phyloP scores from a whole-genome alignment of 2,113 vertebrate genomes.

The Perca fluviatilis region DNA sequence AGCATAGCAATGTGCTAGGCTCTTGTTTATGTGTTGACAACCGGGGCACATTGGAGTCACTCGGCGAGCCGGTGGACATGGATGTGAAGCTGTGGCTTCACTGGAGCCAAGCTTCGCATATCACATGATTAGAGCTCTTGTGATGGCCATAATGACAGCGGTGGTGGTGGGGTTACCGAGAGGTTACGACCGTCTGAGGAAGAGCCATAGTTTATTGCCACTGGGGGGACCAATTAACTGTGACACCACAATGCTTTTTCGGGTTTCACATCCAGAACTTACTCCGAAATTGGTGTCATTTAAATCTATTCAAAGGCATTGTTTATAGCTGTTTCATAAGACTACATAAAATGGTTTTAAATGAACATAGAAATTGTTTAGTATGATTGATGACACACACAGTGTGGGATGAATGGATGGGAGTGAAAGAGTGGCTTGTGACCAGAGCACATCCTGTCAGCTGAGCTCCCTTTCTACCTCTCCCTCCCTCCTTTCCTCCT shows the following conservation, averaged over 20 bases:
- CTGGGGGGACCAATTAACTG: constrained; percentile 33
- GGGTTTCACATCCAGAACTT: constrained; percentile 32
- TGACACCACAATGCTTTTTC: constrained; percentile 39
- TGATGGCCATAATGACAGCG: constrained; percentile 56
- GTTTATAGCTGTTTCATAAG: constrained; percentile 26
- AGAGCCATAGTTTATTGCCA: constrained; percentile 52
- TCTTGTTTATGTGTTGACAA: constrained; percentile 70
- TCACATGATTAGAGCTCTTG: constrained; percentile 60
- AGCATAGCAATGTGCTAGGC: constrained; percentile 14
- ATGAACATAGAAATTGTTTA: constrained; percentile 4
- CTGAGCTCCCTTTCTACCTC: constrained; percentile 54
- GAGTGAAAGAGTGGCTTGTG: constrained; percentile 57
- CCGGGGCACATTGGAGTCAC: constrained; percentile 34
- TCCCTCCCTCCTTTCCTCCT: constrained; percentile 16
- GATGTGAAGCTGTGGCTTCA: constrained; percentile 60
- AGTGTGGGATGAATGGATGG: constrained; percentile 45
- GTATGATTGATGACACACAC: constrained; percentile 52
- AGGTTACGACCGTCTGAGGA: constrained; percentile 49
- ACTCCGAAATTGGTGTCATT: constrained; percentile 30
- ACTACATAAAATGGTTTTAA: constrained; percentile 22
- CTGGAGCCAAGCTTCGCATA: constrained; percentile 56
- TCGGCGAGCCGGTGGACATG: constrained; percentile 41
- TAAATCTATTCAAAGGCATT: constrained; percentile 32
- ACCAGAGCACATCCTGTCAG: constrained; percentile 75
- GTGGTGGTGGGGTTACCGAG: constrained; percentile 56